Percentiles rank a stretch among this genome's conserved stretches.
phyloP scores from a whole-genome alignment of 2,113 vertebrate genomes.

The Muscicapa adusta region DNA sequence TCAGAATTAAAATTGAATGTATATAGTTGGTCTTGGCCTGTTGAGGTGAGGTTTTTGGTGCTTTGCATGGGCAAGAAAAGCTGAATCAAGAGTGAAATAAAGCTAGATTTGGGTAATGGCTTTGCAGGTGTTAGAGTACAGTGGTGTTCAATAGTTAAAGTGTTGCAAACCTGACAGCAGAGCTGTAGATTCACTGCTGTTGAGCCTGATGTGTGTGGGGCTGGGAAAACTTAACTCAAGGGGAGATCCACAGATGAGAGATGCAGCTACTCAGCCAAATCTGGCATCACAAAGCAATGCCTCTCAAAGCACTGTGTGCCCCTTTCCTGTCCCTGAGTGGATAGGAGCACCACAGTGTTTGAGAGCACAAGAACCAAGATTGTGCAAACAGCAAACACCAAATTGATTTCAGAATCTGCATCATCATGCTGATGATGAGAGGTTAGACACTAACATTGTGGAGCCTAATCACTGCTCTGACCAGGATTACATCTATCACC shows the following conservation, averaged over 20 bases:
- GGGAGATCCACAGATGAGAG: neutral
- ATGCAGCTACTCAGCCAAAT: neutral
- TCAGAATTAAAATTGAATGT: neutral
- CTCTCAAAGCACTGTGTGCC: neutral
- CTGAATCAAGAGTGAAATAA: neutral
- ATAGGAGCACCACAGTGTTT: neutral
- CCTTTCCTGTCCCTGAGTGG: neutral
- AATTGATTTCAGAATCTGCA: neutral
- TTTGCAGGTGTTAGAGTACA: neutral
- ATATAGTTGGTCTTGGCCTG: neutral
- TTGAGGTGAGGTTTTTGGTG: neutral
- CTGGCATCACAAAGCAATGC: neutral
- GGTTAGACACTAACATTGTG: neutral
- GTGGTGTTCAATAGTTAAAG: neutral
- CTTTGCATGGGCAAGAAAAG: neutral
- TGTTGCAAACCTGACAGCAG: neutral
- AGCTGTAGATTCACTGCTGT: neutral
- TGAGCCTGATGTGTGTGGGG: neutral
- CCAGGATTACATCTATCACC: neutral
- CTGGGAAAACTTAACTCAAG: neutral
- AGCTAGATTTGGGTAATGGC: neutral
- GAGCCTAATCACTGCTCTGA: neutral
- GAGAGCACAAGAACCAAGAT: accelerated
- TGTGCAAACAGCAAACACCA: neutral
- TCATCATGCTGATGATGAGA: neutral